These are phyloP conservation scores for Epistrophe grossulariae DNA, from an alignment of 2,888 invertebrate genomes.

Conservation along the genomic window DNA sequence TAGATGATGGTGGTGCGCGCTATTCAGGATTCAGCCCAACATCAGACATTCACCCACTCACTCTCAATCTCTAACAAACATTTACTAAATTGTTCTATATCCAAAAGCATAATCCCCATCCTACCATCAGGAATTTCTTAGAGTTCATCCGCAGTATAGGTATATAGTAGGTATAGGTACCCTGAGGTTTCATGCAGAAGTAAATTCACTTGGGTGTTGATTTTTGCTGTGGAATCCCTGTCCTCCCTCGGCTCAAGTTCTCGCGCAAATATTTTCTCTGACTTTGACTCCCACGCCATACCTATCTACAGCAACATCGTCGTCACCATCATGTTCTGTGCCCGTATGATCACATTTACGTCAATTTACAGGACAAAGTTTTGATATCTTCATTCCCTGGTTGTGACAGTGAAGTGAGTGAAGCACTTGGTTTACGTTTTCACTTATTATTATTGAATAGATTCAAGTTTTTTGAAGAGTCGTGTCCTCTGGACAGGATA, in stretches of 20 bases:
- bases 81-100: slow-evolving; percentile 16
- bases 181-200: slow-evolving; percentile 46
- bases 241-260: slow-evolving; percentile 43
- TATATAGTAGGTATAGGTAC: slow-evolving; percentile 14
- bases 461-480: slow-evolving; percentile 62
- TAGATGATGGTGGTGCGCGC: slow-evolving; percentile 25
- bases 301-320: neutral
- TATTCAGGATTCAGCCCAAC: slow-evolving; percentile 51
- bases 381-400: slow-evolving; percentile 68
- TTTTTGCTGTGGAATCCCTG: slow-evolving; percentile 37
- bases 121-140: slow-evolving; percentile 30
- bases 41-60: neutral
- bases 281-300: slow-evolving; percentile 12
- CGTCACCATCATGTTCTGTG: neutral
- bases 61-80: slow-evolving; percentile 7
- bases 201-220: slow-evolving; percentile 51
- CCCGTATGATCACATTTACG: slow-evolving; percentile 61
- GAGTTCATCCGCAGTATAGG: slow-evolving; percentile 17
- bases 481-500: slow-evolving; percentile 64
- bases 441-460: slow-evolving; percentile 64
- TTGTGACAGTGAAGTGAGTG: slow-evolving; percentile 71
- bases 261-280: slow-evolving; percentile 43
- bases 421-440: slow-evolving; percentile 56
- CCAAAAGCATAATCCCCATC: slow-evolving; percentile 34
- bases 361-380: slow-evolving; percentile 73